Percentiles rank a stretch among this genome's conserved stretches.
These are phyloP conservation scores for Brachypodius melanocephalos DNA, from an alignment of 2,113 vertebrate species.

Conservation along the genomic window DNA sequence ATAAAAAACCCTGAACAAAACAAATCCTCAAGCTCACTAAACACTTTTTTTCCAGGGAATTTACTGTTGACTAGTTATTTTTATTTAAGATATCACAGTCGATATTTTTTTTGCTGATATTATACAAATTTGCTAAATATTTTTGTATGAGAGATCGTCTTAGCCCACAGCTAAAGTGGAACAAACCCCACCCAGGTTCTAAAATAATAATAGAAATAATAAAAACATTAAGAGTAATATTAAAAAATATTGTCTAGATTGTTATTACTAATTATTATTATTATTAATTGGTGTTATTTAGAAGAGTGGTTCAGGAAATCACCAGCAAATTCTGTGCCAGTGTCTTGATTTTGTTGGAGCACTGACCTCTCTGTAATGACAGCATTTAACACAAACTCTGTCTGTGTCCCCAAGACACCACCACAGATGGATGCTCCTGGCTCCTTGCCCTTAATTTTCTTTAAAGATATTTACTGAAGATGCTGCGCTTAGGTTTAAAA, in stretches of 20 bases:
- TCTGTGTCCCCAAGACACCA: not conserved
- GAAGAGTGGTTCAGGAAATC: not conserved
- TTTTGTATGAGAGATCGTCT: not conserved
- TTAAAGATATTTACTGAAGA: not conserved
- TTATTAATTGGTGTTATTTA: not conserved
- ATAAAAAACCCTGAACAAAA: not conserved
- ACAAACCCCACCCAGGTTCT: not conserved
- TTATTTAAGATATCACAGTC: not conserved
- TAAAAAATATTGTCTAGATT: no score
- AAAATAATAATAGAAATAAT: not conserved
- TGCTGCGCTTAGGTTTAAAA: not conserved
- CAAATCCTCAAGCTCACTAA: not conserved
- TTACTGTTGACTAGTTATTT: not conserved
- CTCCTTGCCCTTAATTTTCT: not conserved
- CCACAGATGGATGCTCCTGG: not conserved
- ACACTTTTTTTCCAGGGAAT: not conserved
- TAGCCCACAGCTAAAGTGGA: not conserved
- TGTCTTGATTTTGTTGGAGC: not conserved
- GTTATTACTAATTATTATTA: not conserved
- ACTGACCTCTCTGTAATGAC: not conserved
- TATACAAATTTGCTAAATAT: not conserved
- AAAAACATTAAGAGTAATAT: not conserved
- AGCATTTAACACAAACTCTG: not conserved
- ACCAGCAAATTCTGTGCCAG: not conserved
- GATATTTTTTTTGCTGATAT: not conserved